phyloP scores from a whole-genome alignment of 2,888 invertebrate genomes.

The Clanis bilineata region DNA sequence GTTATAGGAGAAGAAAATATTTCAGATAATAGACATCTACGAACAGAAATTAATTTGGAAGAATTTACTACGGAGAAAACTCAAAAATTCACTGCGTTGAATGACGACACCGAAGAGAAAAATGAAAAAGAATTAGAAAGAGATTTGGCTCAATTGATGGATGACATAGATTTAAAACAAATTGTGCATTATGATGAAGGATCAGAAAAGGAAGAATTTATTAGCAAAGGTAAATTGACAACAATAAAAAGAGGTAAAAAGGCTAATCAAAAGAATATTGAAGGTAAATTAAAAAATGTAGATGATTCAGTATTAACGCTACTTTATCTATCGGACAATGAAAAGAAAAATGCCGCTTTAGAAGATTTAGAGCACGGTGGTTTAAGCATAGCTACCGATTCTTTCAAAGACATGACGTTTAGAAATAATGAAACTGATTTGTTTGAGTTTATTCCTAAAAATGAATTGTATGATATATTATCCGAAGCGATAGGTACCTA shows the following conservation, averaged over 20 bases:
- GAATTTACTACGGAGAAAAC: conserved; percentile 13
- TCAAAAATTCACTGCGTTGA: conserved; percentile 20
- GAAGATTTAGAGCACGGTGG: conserved; percentile 25
- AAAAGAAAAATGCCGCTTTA: conserved; percentile 27
- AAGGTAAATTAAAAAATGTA: neutral
- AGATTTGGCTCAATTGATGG: conserved; percentile 40
- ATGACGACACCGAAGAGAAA: conserved; percentile 8
- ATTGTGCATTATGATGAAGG: conserved; percentile 23
- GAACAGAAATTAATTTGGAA: conserved; percentile 5
- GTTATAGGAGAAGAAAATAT: neutral
- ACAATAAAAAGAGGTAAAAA: neutral
- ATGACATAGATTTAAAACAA: conserved; percentile 42
- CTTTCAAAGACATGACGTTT: conserved; percentile 30
- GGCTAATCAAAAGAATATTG: neutral
- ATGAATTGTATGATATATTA: conserved; percentile 30
- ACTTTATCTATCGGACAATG: conserved; percentile 44
- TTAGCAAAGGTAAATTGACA: conserved; percentile 14
- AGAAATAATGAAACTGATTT: conserved; percentile 24
- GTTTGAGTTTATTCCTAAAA: conserved; percentile 24
- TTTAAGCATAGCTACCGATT: conserved; percentile 26
- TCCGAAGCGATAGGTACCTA: conserved; percentile 28
- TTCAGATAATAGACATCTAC: neutral
- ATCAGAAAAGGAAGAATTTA: conserved; percentile 16
- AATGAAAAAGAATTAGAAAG: conserved; percentile 25
- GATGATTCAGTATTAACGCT: conserved; percentile 32